phyloP scores from a whole-genome alignment of 2,797 vertebrate species.

The Scarus forsteni region DNA sequence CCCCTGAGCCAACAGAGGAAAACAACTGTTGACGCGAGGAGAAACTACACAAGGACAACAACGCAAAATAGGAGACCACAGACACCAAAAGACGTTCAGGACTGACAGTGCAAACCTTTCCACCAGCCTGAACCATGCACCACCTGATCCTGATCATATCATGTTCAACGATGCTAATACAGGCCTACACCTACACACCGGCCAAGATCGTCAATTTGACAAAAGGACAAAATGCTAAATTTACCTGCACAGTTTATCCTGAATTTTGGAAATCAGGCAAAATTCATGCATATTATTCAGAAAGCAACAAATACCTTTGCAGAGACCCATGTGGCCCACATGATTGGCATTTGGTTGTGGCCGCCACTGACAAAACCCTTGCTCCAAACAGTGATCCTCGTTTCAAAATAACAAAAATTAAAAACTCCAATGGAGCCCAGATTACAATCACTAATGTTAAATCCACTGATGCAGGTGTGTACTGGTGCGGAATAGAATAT shows the following conservation, averaged over 20 bases:
- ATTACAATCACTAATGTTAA: too few relatives aligned
- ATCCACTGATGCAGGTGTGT: not conserved
- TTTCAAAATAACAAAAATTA: conserved; percentile 5
- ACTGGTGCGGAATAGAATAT: conserved; percentile 5
- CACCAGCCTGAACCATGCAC: too few relatives aligned
- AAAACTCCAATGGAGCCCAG: too few relatives aligned
- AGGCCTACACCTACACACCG: conserved; percentile 8
- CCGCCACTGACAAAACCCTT: not conserved
- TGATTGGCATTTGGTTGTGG: not conserved
- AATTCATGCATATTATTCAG: not conserved
- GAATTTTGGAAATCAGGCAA: not conserved
- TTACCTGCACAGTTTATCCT: not conserved
- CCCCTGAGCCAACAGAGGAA: too few relatives aligned
- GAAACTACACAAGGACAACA: too few relatives aligned
- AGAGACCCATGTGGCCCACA: not conserved
- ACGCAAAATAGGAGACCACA: too few relatives aligned
- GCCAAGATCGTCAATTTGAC: not conserved
- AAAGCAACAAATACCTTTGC: not conserved
- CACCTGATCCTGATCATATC: conserved; percentile 1
- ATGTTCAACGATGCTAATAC: not conserved
- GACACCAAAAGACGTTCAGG: too few relatives aligned
- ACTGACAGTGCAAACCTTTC: too few relatives aligned
- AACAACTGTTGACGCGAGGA: too few relatives aligned
- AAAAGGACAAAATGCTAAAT: not conserved
- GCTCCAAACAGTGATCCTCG: not conserved